Percentiles rank a stretch among this genome's conserved stretches.
Conservation (phyloP, 1,140 invertebrate genomes). For the Hermetia illucens region DNA sequence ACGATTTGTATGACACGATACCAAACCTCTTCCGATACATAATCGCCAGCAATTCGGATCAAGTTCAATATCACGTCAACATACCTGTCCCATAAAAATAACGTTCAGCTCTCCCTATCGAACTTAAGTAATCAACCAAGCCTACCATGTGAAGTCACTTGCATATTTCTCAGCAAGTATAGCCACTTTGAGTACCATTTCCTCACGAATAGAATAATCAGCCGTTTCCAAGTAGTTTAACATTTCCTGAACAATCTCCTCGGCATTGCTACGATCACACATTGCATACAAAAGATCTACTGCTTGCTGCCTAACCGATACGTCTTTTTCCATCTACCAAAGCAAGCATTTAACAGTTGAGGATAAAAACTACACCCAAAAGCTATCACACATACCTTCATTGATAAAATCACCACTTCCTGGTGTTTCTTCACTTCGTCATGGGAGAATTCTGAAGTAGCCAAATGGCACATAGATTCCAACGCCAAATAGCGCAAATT, state of each 20-base stretch:
- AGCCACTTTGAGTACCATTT: slow-evolving; percentile 99
- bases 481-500: slow-evolving; percentile 96
- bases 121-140: slow-evolving; percentile 55
- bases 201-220: slow-evolving; percentile 98
- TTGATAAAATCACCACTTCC: slow-evolving; percentile 96
- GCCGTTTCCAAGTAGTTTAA: slow-evolving; percentile 97
- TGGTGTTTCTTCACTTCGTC: slow-evolving; percentile 99
- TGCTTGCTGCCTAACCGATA: slow-evolving; percentile 94
- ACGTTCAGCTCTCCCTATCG: neutral
- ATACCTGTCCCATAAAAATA: slow-evolving; percentile 31
- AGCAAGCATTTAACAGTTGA: slow-evolving; percentile 17
- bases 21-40: slow-evolving; percentile 97
- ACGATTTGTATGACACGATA: slow-evolving; percentile 99
- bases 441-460: slow-evolving; percentile 98
- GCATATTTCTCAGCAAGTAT: slow-evolving; percentile 99
- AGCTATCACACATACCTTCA: slow-evolving; percentile 58
- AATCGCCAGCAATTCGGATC: slow-evolving; percentile 98
- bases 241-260: slow-evolving; percentile 99
- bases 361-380: slow-evolving; percentile 3
- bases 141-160: slow-evolving; percentile 92
- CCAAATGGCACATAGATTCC: slow-evolving; percentile 98
- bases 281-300: slow-evolving; percentile 99
- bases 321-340: slow-evolving; percentile 87
- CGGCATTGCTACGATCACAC: slow-evolving; percentile 98
- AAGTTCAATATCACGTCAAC: slow-evolving; percentile 99